Evolutionary conservation across 2,797 vertebrate genomes (phyloP), one percentile per base, ranked within the genome.

Genomic region (Labroides dimidiatus): DNA sequence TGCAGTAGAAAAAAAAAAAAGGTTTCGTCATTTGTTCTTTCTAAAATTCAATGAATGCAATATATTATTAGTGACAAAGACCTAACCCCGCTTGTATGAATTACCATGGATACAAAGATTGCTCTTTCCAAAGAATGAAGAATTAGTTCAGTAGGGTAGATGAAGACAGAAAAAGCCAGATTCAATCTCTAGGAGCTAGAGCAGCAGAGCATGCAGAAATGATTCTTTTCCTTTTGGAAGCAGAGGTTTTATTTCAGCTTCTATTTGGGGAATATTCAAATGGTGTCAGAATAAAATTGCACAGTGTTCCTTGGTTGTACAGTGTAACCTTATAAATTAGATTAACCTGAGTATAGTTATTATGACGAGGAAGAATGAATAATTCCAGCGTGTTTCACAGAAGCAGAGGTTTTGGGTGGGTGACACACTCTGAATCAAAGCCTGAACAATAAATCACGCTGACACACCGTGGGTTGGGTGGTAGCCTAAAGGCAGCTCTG

Each of bases 201-300:
- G 60, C 63, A 55, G 67, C 76, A 53, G 73, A 68, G 47, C 80
- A 80, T 73, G 59, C 57, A 80, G 68, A 70, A 70, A 70, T 76
- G 4, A 61, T 64, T 72, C 72, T 67, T 78, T 73, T 43, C 72
- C 70, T 78, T 73, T 43, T 44, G 71, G 68, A 80, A 60, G 61
- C 49, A 67, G 43, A 70, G 75, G 64, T 59, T 59, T 62, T 36
- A 66, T 67, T 53, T 62, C 24, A 43, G 42, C 69, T 23, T 79
- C 42, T 75, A 67, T 72, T 77, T 77, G 68, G 45, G 37, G 57
- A 69, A 72, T 72, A 77, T 77, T 74, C 50, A 71, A 60, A 72
- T 15, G 23, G 8, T 74, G 58, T 70, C 56, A 60, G 16, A 62
- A 37, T 37, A 55, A 61, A 66, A 65, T 11, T 48, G 19, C 16